Evolutionary conservation across 2,113 vertebrate genomes (phyloP).

Genomic region (Cinclus mexicanus): DNA sequence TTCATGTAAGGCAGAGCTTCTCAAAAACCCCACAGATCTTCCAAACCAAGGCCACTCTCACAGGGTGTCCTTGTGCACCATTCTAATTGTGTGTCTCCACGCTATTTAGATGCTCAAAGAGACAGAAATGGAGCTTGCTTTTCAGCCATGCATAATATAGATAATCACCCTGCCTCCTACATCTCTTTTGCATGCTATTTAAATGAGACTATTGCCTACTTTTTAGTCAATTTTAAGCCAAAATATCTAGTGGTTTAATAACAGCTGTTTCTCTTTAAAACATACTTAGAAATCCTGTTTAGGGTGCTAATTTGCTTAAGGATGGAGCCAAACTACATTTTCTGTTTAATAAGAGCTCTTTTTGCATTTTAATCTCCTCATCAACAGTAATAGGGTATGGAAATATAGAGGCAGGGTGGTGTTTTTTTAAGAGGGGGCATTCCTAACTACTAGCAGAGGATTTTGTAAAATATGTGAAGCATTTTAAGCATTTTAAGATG

Average conservation of each 20-base stretch:
- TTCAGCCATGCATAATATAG: neutral
- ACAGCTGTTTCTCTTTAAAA: constrained; percentile 1
- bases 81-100: neutral
- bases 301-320: neutral
- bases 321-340: neutral
- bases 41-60: neutral
- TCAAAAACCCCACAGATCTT: neutral
- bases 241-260: neutral
- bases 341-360: neutral
- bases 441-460: neutral
- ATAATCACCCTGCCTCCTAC: neutral
- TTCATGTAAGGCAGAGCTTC: neutral
- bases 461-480: neutral
- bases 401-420: neutral
- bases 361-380: neutral
- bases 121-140: neutral
- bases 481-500: neutral
- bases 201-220: neutral
- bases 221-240: neutral
- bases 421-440: neutral
- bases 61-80: neutral
- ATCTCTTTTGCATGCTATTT: neutral
- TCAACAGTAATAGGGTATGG: neutral
- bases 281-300: neutral
- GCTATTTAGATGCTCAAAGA: neutral